A percentile compares a stretch with the other conserved stretches of the same genome.
phyloP scores from a whole-genome alignment of 2,113 vertebrate species.

The Zosterops lateralis region DNA sequence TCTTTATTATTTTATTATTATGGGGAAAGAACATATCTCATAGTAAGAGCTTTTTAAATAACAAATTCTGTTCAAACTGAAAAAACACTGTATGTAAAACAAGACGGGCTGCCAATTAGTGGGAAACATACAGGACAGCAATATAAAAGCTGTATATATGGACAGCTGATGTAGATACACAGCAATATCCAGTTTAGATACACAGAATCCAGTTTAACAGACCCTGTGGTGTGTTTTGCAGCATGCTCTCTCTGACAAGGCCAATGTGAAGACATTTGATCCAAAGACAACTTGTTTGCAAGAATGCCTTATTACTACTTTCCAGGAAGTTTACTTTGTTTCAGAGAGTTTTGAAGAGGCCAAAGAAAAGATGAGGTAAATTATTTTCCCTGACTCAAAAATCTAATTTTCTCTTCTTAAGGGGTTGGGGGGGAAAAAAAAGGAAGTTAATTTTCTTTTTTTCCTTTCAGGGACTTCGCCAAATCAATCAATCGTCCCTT shows the following conservation, averaged over 20 bases:
- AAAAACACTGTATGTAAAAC: neutral
- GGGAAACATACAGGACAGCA: neutral
- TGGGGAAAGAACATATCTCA: neutral
- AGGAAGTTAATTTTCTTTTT: constrained; percentile 33
- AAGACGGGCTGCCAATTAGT: neutral
- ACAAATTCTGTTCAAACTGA: neutral
- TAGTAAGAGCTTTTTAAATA: neutral
- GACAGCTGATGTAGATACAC: neutral
- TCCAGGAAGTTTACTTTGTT: constrained; percentile 96
- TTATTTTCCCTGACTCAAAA: constrained; percentile 38
- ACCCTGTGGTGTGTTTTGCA: constrained; percentile 70
- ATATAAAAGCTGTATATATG: neutral
- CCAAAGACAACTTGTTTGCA: constrained; percentile 92
- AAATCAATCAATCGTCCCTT: constrained; percentile 94
- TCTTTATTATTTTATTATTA: constrained; percentile 30
- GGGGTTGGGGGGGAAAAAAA: neutral
- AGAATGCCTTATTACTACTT: constrained; percentile 97
- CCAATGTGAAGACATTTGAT: constrained; percentile 89
- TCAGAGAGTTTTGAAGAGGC: constrained; percentile 98
- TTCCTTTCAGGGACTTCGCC: constrained; percentile 88
- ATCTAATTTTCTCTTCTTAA: constrained; percentile 15
- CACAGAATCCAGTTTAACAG: constrained; percentile 1
- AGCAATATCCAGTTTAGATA: neutral
- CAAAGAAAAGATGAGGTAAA: constrained; percentile 97
- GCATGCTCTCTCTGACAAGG: constrained; percentile 93